Base-by-base conservation (phyloP, 2,888 invertebrate genomes). In the Orthonychiurus folsomi region DNA sequence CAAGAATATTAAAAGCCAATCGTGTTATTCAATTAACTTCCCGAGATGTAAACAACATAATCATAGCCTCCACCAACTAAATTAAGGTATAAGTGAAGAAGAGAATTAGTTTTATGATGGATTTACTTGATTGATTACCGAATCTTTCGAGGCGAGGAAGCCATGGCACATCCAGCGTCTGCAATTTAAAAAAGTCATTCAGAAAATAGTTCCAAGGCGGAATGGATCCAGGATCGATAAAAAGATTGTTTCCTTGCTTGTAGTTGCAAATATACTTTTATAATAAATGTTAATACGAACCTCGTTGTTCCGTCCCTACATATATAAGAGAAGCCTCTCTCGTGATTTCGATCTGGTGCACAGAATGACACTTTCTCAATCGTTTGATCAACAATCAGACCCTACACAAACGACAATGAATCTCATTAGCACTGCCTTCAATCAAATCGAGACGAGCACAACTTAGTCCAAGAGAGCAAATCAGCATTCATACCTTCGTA, bases 301-400 rank as follows among this genome's bases (percentile, higher is more conserved):
- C n/a, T 84, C 0, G 97, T 96, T 18, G 97, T 95, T 64, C 97
- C 99, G 78, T 99, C 99, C 64, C 99, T 86, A 77, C 97, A 99
- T 70, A 99, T 99, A 80, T 99, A 99, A 69, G 97, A 96, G 80
- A 95, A 99, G 23, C 97, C 99, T 69, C 93, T 86, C 75, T 97
- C 96, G 76, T 96, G 93, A 78, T 93, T 94, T 66, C 97, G 84
- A 79, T 99, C 99, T 1, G 99, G 99, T 5, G 99, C 97, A 80
- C 99, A 99, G 79, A 99, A 99, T n/a, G 97, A 99, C 2, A 99
- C 97, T 79, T 99, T 99, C 79, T 99, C 99, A 67, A 99, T 99
- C 25, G 97, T 99, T 80, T 99, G 99, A 79, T 99, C 99, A 48
- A 99, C 96, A 72, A 99, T 93, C 69, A 99, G 84, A 37, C 96